Percentiles rank a stretch among this genome's conserved stretches.
These are phyloP conservation scores for Threskiornis aethiopicus DNA, from an alignment of 2,797 vertebrate species.

Conservation along the genomic window DNA sequence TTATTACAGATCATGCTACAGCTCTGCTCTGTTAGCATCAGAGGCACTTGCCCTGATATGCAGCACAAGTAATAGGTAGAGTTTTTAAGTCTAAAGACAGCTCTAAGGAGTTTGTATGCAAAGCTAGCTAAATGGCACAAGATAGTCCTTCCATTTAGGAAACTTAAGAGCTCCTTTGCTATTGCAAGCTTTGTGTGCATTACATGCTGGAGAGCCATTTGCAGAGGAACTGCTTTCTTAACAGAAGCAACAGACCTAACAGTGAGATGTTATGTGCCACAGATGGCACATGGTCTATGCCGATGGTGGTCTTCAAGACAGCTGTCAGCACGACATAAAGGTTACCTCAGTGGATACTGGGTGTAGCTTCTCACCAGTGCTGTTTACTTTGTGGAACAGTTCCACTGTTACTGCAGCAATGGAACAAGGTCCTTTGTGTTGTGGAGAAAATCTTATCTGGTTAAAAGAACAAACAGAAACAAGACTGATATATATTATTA, in stretches of 20 bases:
- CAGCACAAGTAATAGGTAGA: background rate
- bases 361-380: background rate
- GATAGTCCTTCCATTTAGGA: background rate
- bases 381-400: background rate
- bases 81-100: background rate
- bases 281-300: background rate
- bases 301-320: accelerated
- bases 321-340: accelerated
- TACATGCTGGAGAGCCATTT: background rate
- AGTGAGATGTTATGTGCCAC: accelerated
- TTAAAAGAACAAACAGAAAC: background rate
- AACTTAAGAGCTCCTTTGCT: background rate
- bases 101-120: background rate
- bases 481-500: background rate
- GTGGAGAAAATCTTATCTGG: background rate
- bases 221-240: background rate
- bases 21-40: background rate
- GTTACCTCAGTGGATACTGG: background rate
- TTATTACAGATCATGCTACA: background rate
- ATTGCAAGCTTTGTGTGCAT: accelerated
- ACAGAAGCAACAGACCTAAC: background rate
- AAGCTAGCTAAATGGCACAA: background rate
- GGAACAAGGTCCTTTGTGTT: background rate
- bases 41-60: background rate
- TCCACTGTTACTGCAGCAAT: background rate